These are phyloP conservation scores for Erythrolamprus reginae DNA, from an alignment of 2,113 vertebrate genomes.

Conservation along the genomic window DNA sequence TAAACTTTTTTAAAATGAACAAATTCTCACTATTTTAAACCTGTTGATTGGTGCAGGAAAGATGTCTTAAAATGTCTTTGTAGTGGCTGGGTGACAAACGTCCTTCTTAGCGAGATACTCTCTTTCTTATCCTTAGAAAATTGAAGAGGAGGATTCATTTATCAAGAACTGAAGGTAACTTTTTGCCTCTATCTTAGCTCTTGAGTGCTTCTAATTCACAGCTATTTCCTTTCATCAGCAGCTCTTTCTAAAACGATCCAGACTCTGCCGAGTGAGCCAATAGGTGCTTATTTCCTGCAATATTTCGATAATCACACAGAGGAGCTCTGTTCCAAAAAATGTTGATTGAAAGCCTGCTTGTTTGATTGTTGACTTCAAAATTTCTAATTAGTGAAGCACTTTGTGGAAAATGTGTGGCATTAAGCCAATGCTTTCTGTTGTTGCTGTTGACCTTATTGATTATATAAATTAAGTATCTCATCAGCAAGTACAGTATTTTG, in stretches of 20 bases:
- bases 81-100: constrained; percentile 14
- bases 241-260: constrained; percentile 46
- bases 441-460: neutral
- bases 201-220: constrained; percentile 43
- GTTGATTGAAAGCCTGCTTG: constrained; percentile 9
- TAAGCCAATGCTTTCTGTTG: neutral
- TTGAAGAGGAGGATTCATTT: constrained; percentile 41
- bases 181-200: constrained; percentile 47
- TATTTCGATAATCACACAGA: constrained; percentile 39
- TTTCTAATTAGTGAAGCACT: constrained; percentile 13
- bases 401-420: neutral
- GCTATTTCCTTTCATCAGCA: constrained; percentile 43
- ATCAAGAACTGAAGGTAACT: constrained; percentile 38
- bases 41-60: neutral
- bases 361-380: constrained; percentile 28
- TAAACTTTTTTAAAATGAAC: neutral
- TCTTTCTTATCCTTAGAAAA: constrained; percentile 43
- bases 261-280: constrained; percentile 9
- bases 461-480: neutral
- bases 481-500: neutral
- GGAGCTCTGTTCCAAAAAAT: constrained; percentile 29
- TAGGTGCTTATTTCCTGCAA: constrained; percentile 35
- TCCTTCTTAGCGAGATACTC: neutral
- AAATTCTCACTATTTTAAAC: neutral
- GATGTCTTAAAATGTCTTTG: neutral